Evolutionary conservation across 2,113 vertebrate species (phyloP).

Genomic region (Marcusenius ussheri): DNA sequence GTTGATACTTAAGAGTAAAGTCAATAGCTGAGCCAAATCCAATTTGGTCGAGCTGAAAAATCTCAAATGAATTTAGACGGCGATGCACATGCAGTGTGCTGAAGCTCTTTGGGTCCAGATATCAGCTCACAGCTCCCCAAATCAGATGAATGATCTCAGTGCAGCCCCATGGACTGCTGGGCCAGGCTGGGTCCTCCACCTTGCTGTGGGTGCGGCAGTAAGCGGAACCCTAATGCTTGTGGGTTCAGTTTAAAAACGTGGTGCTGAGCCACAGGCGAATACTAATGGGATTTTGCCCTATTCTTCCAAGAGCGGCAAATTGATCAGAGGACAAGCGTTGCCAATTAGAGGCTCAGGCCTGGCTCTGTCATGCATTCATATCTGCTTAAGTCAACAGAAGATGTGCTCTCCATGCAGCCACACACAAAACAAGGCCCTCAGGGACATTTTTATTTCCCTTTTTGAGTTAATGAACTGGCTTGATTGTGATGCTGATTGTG

Average conservation of each 20-base stretch:
- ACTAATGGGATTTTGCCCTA: constrained; percentile 46
- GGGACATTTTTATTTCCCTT: constrained; percentile 46
- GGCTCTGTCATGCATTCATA: constrained; percentile 52
- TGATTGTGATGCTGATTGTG: constrained; percentile 64
- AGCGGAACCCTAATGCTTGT: constrained; percentile 38
- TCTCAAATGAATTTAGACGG: not conserved
- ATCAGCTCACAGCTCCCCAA: not conserved
- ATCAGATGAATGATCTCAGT: not conserved
- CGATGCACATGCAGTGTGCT: not conserved
- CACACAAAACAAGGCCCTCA: constrained; percentile 47
- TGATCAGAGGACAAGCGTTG: constrained; percentile 49
- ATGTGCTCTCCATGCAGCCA: constrained; percentile 39
- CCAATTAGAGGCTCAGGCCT: constrained; percentile 57
- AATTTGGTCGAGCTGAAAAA: not conserved
- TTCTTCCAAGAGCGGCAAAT: constrained; percentile 47
- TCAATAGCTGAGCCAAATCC: constrained; percentile 1
- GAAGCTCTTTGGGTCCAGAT: not conserved
- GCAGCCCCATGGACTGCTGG: not conserved
- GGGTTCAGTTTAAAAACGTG: constrained; percentile 41
- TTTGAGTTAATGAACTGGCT: constrained; percentile 50
- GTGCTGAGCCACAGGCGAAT: constrained; percentile 44
- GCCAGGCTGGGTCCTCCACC: constrained; percentile 4
- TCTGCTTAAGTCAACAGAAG: constrained; percentile 53
- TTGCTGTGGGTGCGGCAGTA: constrained; percentile 48
- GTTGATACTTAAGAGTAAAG: not conserved